These are phyloP conservation scores for Branchinecta lindahli DNA, from an alignment of 1,140 invertebrate genomes.

Conservation along the genomic window DNA sequence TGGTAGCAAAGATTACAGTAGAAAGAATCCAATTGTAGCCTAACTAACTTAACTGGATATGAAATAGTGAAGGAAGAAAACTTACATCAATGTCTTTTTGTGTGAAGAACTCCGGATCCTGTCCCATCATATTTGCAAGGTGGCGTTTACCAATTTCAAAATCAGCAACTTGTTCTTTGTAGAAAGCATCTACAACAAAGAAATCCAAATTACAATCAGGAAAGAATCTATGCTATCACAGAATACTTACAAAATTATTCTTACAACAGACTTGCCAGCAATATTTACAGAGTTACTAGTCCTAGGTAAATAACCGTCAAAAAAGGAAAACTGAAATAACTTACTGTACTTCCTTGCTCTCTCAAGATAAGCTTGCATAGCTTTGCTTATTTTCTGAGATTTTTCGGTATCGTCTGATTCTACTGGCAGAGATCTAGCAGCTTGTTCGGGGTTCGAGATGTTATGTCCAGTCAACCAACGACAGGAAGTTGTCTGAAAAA, in stretches of 20 bases:
- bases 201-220: conserved; percentile 4
- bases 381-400: conserved; percentile 50
- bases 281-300: conserved; percentile 12
- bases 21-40: no score
- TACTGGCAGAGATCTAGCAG: no score
- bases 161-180: conserved; percentile 59
- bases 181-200: conserved; percentile 52
- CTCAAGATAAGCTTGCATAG: conserved; percentile 73
- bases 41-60: no score
- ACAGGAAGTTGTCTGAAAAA: no score
- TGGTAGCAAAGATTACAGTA: no score
- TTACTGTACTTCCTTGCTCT: conserved; percentile 55
- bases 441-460: no score
- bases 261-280: conserved; percentile 6
- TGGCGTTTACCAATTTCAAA: conserved; percentile 84
- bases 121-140: conserved; percentile 96
- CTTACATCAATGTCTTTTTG: conserved; percentile 71
- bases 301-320: background rate
- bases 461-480: no score
- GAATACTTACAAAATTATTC: background rate
- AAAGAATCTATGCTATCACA: background rate
- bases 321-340: conserved; percentile 16
- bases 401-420: background rate
- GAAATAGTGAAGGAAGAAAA: background rate
- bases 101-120: conserved; percentile 67